Evolutionary conservation across 37 sponge, comb jelly and placozoan species (phyloP), one percentile per base, ranked within the genome.

Genomic region (Spongia lamella): DNA sequence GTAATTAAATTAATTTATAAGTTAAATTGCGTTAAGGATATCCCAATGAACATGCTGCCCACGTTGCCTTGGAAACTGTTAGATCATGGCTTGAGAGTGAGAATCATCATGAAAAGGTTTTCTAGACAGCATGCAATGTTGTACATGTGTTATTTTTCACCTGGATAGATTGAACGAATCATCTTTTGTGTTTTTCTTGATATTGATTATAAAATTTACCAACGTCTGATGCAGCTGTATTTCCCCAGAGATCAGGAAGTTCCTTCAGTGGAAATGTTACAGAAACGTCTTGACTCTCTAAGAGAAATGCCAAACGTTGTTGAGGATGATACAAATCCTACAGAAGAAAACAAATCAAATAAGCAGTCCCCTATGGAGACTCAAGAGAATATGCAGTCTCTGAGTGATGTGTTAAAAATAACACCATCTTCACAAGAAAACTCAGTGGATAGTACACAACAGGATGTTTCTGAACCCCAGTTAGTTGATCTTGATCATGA

Each of bases 101-200:
- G 35, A 66, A 66, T 13, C 61, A 96, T 79, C 77, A 79, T 40
- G 81, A 89, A 47, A 83, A 80, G 75, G 94, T 81, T 43, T 43
- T 13, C 47, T 43, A 9, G 9, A 43, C 7, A 13, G 19, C 13
- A 20, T 32, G 36, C 9, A 19, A 24, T 43, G 19, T 73, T 35
- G 20, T 14, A n/a, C n/a, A 43, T 43, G 47, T 43, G 9, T 43
- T 5, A 13, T 13, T 9, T 13, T 43, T 43, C 47, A 43, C 47
- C 9, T 9, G n/a, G n/a, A 4, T 75, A 96, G 93, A 68, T 92
- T 49, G 90, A 96, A 25, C 59, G 93, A 53, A 76, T 96, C 64
- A 92, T 96, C 24, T 92, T 96, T 62, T 89, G 90, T 72, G 88
- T 87, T 9, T 96, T 96, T 68, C 84, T 92, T 9, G 56, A 89